These are phyloP conservation scores for Micromesistius poutassou DNA, from an alignment of 2,797 vertebrate species.

Conservation along the genomic window DNA sequence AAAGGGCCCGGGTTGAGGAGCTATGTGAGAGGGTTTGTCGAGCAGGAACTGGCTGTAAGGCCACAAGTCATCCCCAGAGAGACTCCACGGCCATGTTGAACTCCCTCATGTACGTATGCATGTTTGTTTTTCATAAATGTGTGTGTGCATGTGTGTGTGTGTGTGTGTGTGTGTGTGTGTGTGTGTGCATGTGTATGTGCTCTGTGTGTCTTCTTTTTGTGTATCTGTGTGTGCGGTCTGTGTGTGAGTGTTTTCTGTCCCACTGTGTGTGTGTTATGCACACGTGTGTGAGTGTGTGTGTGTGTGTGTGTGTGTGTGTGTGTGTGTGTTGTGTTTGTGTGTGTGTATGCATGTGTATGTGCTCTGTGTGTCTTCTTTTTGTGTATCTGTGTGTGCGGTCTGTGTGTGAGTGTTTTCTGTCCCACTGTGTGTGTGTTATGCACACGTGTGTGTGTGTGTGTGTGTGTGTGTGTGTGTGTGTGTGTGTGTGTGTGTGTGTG, in stretches of 20 bases:
- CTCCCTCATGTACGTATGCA: not conserved
- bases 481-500: constrained; percentile 25
- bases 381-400: too few relatives aligned
- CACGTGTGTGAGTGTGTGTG: not conserved
- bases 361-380: not conserved
- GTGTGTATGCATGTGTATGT: too few relatives aligned
- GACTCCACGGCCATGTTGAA: not conserved
- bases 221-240: too few relatives aligned
- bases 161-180: too few relatives aligned
- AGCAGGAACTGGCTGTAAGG: not conserved
- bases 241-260: too few relatives aligned
- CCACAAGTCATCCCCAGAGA: not conserved
- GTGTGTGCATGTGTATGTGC: not conserved
- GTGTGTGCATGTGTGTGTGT: constrained; percentile 18
- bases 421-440: too few relatives aligned
- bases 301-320: too few relatives aligned
- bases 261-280: too few relatives aligned
- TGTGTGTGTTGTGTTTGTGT: too few relatives aligned
- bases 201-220: not conserved
- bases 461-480: not conserved
- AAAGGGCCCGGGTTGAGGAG: not conserved
- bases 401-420: too few relatives aligned
- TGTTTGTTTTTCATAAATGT: constrained; percentile 4
- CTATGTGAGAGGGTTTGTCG: not conserved
- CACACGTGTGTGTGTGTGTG: not conserved